Base-by-base conservation (phyloP, 1,140 invertebrate genomes). In the Liolophura sinensis region DNA sequence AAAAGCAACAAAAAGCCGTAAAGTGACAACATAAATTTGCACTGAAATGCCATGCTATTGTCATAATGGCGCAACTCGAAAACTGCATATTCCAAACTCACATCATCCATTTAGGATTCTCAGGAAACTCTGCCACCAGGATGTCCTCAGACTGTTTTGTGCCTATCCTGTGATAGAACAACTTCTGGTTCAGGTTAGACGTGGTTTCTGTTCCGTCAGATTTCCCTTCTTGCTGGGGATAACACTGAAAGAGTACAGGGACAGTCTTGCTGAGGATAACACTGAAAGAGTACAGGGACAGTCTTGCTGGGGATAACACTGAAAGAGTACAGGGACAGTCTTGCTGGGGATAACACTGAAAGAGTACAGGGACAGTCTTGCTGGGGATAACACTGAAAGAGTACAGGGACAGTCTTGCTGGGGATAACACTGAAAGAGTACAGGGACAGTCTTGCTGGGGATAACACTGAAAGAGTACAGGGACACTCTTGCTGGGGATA, bases 91-190 rank as follows among this genome's bases (percentile, higher is more conserved):
- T n/a, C n/a, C 14, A n/a, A 3, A 85, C 90, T 89, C 88, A 96
- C 93, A 95, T 93, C 87, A 93, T 91, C 90, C 92, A 95, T 48
- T 93, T 88, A 6, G 96, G 95, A 80, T 98, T 89, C 25, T 98
- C 92, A 1, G 91, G 92, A 85, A 97, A 97, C 82, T 98, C 93
- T 16, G 92, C 91, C 56, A 93, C 92, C 51, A 97, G 80, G 24
- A 97, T 86, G 87, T 99, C 97, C 67, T 96, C 89, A 4, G 89
- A 87, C 81, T 97, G 96, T 20, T 90, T 85, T 24, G 95, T 97
- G 67, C 93, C 92, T 47, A 99, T 75, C 61, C 86, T 84, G 86
- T 99, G 97, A 85, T 96, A 99, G 82, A 91, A 98, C 11, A 99
- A 84, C 80, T 97, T 97, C 80, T 99, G 96, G 86, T 96, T 90